Evolutionary conservation across 2,797 vertebrate genomes (phyloP), one percentile per base, ranked within the genome.

Genomic region (Sebastolobus alascanus): DNA sequence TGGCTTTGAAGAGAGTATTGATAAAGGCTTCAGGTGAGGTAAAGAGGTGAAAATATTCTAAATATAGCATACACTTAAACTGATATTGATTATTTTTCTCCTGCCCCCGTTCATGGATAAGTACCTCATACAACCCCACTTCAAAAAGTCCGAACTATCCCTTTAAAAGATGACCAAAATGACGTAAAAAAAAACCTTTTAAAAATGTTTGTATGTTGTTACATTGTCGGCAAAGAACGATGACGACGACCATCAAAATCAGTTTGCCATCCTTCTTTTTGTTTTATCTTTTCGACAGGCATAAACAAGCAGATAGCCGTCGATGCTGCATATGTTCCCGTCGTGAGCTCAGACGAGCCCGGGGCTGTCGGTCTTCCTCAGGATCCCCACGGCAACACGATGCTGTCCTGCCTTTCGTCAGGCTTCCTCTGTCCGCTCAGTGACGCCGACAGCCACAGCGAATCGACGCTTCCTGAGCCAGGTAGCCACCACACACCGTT

Each of bases 271-370:
- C 59, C 2, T 69, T 60, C 8, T 46, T 40, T 40, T 18, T 61
- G 68, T 22, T 25, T 22, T 8, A 29, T 43, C 5, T 79, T 37
- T 58, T 14, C 69, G 12, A 55, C 88, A 98, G 97, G 97, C n/a
- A 91, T 98, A 79, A 98, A 98, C 88, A 97, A 96, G 20, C 94
- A 97, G 72, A 85, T 95, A 9, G 97, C 97, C 3, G 84, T 97
- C 0, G 96, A 98, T 71, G 95, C 96, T 70, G 92, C 96, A 0
- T 98, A 96, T 81, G 85, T 96, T 60, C 97, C 97, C 0, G 79
- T 96, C 2, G 89, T 92, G 83, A 95, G 87, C 71, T 85, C 94
- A n/a, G 93, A 95, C 11, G 96, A 97, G 71, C 95, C 96, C n/a
- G 90, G 94, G 54, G 94, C 93, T 4, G 85, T 91, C 0, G 94